phyloP scores from a whole-genome alignment of 2,113 vertebrate species.

The Sebastes fasciatus region DNA sequence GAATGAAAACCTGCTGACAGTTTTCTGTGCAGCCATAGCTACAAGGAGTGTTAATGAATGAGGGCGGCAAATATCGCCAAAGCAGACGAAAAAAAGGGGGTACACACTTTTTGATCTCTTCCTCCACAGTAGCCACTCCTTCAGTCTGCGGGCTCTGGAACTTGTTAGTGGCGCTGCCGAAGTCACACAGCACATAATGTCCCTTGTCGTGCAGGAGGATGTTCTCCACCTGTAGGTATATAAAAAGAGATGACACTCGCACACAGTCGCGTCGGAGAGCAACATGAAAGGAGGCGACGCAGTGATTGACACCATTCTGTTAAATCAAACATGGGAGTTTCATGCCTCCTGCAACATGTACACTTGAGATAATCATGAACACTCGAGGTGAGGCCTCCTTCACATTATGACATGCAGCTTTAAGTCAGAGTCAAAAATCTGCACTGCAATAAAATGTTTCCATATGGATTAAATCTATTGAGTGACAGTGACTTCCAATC shows the following conservation, averaged over 20 bases:
- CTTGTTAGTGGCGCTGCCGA: slow-evolving; percentile 97
- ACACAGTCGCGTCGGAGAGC: neutral
- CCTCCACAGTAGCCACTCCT: slow-evolving; percentile 93
- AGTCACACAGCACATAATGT: slow-evolving; percentile 98
- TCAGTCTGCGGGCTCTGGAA: slow-evolving; percentile 96
- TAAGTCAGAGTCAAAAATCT: neutral
- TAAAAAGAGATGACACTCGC: neutral
- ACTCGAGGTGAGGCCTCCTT: neutral
- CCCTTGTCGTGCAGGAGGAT: slow-evolving; percentile 97
- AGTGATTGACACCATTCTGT: neutral
- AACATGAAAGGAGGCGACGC: neutral
- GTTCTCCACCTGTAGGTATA: slow-evolving; percentile 92
- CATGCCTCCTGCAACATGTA: neutral
- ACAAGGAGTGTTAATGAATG: neutral
- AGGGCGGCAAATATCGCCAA: neutral
- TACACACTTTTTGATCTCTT: slow-evolving; percentile 97
- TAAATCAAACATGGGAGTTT: neutral
- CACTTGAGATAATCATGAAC: slow-evolving; percentile 13
- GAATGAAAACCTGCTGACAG: neutral
- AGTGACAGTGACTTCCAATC: slow-evolving; percentile 17
- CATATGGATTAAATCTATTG: neutral
- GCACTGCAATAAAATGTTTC: slow-evolving; percentile 5
- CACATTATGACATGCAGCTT: slow-evolving; percentile 13
- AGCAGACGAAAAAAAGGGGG: slow-evolving; percentile 29
- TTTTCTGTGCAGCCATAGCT: neutral